Conservation (phyloP, 2,888 invertebrate species). For the Busseola fusca region DNA sequence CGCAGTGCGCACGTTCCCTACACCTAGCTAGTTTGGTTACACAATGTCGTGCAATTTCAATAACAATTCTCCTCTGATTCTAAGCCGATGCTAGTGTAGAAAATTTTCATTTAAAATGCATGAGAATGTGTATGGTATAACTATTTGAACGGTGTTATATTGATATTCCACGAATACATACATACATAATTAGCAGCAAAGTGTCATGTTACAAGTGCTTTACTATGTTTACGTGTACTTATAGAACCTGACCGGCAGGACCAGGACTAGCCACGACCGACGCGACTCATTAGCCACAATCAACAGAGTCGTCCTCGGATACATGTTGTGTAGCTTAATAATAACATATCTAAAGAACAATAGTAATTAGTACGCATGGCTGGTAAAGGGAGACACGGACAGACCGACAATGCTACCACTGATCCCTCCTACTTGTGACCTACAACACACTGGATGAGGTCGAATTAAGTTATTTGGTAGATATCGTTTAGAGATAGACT, state of each 20-base stretch:
- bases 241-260: conserved; percentile 18
- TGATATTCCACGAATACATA: not conserved
- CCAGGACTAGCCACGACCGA: conserved; percentile 4
- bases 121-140: not conserved
- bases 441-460: not conserved
- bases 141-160: too few relatives aligned
- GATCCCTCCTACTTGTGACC: not conserved
- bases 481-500: not conserved
- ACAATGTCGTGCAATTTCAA: too few relatives aligned
- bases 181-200: conserved; percentile 6
- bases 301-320: conserved; percentile 27
- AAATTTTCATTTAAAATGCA: too few relatives aligned
- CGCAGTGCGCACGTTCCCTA: too few relatives aligned
- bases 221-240: conserved; percentile 16
- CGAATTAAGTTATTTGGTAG: not conserved
- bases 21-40: too few relatives aligned
- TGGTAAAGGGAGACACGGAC: not conserved
- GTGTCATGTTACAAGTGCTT: conserved; percentile 3
- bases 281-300: conserved; percentile 25
- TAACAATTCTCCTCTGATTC: too few relatives aligned
- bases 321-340: not conserved
- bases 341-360: conserved; percentile 4
- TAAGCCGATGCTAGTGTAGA: too few relatives aligned
- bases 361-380: not conserved
- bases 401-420: not conserved